These are phyloP conservation scores for Rana temporaria DNA, from an alignment of 2,113 vertebrate genomes.

Conservation along the genomic window DNA sequence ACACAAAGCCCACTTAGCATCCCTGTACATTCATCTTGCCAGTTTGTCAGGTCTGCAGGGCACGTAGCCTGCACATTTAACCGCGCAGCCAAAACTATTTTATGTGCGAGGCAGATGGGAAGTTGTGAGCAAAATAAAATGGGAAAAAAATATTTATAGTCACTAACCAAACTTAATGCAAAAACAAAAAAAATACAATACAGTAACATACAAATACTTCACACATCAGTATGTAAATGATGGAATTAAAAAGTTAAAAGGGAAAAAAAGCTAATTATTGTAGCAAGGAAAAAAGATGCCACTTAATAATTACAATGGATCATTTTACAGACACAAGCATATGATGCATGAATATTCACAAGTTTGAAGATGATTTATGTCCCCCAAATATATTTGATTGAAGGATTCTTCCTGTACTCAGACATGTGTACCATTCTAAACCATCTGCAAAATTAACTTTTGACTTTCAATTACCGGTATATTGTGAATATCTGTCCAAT, in stretches of 20 bases:
- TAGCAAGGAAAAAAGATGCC: too few relatives aligned
- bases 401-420: background rate
- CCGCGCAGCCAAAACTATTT: background rate
- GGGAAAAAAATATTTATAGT: background rate
- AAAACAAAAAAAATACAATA: background rate
- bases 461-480: too few relatives aligned
- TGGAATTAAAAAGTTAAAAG: background rate
- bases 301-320: background rate
- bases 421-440: background rate
- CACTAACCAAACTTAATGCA: background rate
- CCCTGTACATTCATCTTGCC: slow-evolving; percentile 3
- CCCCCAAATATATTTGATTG: background rate
- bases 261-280: background rate
- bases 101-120: background rate
- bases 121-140: background rate
- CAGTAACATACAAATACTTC: background rate
- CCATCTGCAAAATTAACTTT: slow-evolving; percentile 21
- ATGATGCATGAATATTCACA: slow-evolving; percentile 17
- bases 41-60: slow-evolving; percentile 6
- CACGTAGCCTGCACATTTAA: slow-evolving; percentile 6
- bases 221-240: background rate
- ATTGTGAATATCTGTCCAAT: background rate
- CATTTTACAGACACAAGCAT: slow-evolving; percentile 8
- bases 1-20: background rate
- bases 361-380: slow-evolving; percentile 25